These are phyloP conservation scores for Taurulus bubalis DNA, from an alignment of 2,113 vertebrate species.

Conservation along the genomic window DNA sequence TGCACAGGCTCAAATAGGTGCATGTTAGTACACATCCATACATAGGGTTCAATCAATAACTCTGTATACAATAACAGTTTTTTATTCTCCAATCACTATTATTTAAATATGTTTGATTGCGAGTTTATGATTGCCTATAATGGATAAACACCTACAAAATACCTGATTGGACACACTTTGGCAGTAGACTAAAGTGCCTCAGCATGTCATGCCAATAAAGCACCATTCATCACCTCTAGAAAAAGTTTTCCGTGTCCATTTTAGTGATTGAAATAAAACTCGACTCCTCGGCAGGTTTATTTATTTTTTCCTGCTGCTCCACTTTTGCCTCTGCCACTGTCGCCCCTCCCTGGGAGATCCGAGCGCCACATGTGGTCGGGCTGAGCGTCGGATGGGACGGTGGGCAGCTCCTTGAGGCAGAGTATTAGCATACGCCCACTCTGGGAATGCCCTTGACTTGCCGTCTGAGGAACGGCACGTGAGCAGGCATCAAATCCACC, in stretches of 20 bases:
- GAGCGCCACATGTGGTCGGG: conserved; percentile 63
- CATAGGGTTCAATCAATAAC: background rate
- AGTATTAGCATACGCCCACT: conserved; percentile 85
- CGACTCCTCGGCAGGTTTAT: conserved; percentile 2
- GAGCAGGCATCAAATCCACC: conserved; percentile 73
- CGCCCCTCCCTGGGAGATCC: conserved; percentile 56
- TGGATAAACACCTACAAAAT: background rate
- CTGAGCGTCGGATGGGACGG: conserved; percentile 55
- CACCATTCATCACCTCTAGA: conserved; percentile 6
- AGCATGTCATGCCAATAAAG: conserved; percentile 19
- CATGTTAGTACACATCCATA: no score
- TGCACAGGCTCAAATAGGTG: background rate
- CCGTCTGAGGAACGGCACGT: conserved; percentile 75
- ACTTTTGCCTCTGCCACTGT: conserved; percentile 50
- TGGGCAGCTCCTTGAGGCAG: conserved; percentile 70
- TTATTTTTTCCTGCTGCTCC: conserved; percentile 1
- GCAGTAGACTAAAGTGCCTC: background rate
- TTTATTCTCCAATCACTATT: background rate
- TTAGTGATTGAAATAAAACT: conserved; percentile 13
- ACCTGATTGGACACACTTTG: background rate
- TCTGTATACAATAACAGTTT: background rate
- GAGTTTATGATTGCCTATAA: background rate
- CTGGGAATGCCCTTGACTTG: conserved; percentile 87
- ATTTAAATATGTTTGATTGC: background rate
- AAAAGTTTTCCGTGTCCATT: background rate